Evolutionary conservation across 2,888 invertebrate species (phyloP), one percentile per base, ranked within the genome.

Genomic region (Sthenelais limicola): DNA sequence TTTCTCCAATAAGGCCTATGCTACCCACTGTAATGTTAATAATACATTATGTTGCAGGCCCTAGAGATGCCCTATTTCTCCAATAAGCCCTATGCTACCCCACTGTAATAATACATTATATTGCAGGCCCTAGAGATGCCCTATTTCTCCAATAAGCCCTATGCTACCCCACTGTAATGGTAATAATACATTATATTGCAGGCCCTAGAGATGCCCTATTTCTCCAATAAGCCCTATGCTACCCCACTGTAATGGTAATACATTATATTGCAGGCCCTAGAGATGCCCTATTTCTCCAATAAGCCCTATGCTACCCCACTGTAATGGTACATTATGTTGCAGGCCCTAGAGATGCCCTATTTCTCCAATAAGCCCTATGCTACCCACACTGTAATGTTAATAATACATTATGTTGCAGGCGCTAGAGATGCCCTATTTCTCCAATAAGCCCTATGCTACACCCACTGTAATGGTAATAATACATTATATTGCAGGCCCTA

Each of bases 121-220:
- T 79, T 81, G 12, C 80, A 89, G 86, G 94, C 95, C 0, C 89
- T 98, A 48, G 92, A 94, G 84, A 94, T 96, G 94, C 90, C 93
- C 0, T 98, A 95, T 85, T 98, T 97, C 86, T 92, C 93, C 80
- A 96, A 94, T 84, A 94, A 94, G 86, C 98, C 97, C 3, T 92
- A 94, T 5, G 96, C 97, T 0, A 93, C 96, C 0, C 89, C 93
- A 7, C 43, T 18, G 12, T 43, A n/a, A 43, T 18, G 43, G 9
- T 43, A 43, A 43, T 18, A 12, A 9, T 43, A 9, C 18, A 18
- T 43, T 43, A 12, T 43, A 12, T 9, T 43, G 9, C 43, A 43
- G 43, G 43, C 43, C 43, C 43, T 43, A 43, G 18, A 43, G 43
- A 43, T 43, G 9, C 43, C 43, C 12, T 43, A 43, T 18, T 43